Percentiles rank a stretch among this genome's conserved stretches.
phyloP scores from a whole-genome alignment of 1,140 invertebrate genomes.

The Meloidogyne chitwoodi region DNA sequence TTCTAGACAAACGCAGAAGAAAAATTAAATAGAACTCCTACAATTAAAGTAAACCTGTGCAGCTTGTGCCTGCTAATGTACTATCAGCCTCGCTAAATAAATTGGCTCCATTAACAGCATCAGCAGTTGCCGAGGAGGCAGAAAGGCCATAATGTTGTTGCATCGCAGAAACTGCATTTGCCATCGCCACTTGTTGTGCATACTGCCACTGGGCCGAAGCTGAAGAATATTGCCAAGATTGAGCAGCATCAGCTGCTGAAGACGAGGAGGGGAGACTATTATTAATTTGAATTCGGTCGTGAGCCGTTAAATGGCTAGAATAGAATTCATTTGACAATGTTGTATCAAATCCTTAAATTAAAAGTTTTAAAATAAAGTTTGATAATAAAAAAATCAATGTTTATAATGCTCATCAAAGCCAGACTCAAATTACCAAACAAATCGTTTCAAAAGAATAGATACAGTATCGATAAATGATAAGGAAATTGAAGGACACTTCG shows the following conservation, averaged over 20 bases:
- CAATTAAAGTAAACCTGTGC: not conserved
- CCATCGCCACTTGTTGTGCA: not conserved
- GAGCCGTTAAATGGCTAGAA: not conserved
- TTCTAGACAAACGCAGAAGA: too few species aligned
- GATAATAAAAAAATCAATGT: too few species aligned
- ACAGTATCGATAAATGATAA: not conserved
- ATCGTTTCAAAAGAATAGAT: too few species aligned
- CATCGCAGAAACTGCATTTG: slow-evolving; percentile 12
- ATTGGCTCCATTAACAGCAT: not conserved
- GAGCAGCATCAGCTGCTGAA: not conserved
- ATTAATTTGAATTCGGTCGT: not conserved
- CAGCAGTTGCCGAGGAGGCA: not conserved
- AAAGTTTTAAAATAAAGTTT: not conserved
- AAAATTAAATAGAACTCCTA: too few species aligned
- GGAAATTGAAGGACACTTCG: not conserved
- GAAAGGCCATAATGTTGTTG: slow-evolving; percentile 4
- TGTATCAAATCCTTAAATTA: not conserved
- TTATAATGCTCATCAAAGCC: too few species aligned
- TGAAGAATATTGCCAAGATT: slow-evolving; percentile 6
- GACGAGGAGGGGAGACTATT: not conserved
- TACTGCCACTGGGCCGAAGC: slow-evolving; percentile 3
- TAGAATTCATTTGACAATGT: not conserved
- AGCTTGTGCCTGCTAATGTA: not conserved
- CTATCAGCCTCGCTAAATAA: not conserved
- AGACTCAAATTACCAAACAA: too few species aligned